Percentiles rank a stretch among this genome's conserved stretches.
phyloP scores from a whole-genome alignment of 1,140 invertebrate genomes.

The Hydropsyche tenuis region DNA sequence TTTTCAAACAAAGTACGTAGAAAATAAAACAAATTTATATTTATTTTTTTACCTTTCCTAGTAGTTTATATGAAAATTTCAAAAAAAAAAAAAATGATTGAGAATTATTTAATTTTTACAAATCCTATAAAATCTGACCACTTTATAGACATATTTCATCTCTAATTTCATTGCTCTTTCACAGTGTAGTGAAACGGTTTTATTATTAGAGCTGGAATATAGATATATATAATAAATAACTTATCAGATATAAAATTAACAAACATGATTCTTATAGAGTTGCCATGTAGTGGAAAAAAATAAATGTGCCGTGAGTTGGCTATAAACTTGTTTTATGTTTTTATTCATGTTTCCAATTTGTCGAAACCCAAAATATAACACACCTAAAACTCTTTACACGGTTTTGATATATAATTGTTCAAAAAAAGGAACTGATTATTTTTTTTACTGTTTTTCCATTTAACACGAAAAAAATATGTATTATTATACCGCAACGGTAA shows the following conservation, averaged over 20 bases:
- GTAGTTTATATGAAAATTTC: constrained; percentile 64
- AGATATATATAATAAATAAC: constrained; percentile 46
- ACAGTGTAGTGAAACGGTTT: constrained; percentile 14
- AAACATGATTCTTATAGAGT: constrained; percentile 64
- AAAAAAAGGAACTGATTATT: too few species aligned
- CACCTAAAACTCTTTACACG: too few species aligned
- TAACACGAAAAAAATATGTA: too few species aligned
- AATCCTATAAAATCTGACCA: constrained; percentile 49
- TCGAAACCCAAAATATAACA: neutral
- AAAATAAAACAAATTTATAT: constrained; percentile 62
- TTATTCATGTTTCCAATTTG: constrained; percentile 32
- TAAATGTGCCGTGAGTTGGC: constrained; percentile 66
- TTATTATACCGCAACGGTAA: too few species aligned
- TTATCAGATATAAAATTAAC: constrained; percentile 48
- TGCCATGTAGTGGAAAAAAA: constrained; percentile 66
- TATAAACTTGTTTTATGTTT: constrained; percentile 54
- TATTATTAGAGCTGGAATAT: constrained; percentile 27
- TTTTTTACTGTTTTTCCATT: too few species aligned
- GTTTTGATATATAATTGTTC: too few species aligned
- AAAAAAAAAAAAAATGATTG: constrained; percentile 59
- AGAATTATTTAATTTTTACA: constrained; percentile 65
- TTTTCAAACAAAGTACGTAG: constrained; percentile 51
- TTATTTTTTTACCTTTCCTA: constrained; percentile 58
- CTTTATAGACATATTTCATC: constrained; percentile 37
- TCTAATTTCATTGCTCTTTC: constrained; percentile 14